These are phyloP conservation scores for Dissostichus mawsoni DNA, from an alignment of 2,113 vertebrate species.

Conservation along the genomic window DNA sequence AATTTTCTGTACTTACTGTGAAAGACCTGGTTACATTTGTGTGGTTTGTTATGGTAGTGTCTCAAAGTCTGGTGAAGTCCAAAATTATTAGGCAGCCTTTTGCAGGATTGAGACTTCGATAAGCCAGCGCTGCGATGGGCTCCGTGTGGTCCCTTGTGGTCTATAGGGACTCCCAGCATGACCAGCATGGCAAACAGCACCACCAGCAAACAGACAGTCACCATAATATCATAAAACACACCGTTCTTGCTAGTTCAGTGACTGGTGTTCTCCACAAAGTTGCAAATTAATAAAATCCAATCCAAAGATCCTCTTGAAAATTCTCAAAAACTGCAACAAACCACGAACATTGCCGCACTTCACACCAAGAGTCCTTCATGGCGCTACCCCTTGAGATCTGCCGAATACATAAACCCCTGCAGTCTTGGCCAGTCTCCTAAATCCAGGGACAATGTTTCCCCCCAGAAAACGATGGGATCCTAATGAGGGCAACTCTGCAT, in stretches of 20 bases:
- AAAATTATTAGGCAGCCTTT: constrained; percentile 39
- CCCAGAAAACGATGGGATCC: constrained; percentile 61
- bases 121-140: constrained; percentile 32
- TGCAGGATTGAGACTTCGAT: constrained; percentile 66
- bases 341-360: constrained; percentile 39
- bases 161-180: constrained; percentile 72
- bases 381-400: constrained; percentile 36
- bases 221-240: constrained; percentile 63
- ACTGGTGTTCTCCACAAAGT: constrained; percentile 27
- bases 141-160: constrained; percentile 50
- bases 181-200: constrained; percentile 68
- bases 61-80: constrained; percentile 47
- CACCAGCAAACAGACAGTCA: constrained; percentile 54
- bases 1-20: constrained; percentile 78
- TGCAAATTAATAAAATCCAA: constrained; percentile 21
- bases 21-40: constrained; percentile 68
- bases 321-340: constrained; percentile 19
- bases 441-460: constrained; percentile 61
- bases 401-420: constrained; percentile 64
- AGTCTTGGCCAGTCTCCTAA: constrained; percentile 60
- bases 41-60: constrained; percentile 58
- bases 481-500: constrained; percentile 72
- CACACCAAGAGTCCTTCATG: constrained; percentile 52
- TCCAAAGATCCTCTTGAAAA: constrained; percentile 30
- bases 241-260: background rate